phyloP scores from a whole-genome alignment of 2,113 vertebrate species.

The Eclectus roratus region DNA sequence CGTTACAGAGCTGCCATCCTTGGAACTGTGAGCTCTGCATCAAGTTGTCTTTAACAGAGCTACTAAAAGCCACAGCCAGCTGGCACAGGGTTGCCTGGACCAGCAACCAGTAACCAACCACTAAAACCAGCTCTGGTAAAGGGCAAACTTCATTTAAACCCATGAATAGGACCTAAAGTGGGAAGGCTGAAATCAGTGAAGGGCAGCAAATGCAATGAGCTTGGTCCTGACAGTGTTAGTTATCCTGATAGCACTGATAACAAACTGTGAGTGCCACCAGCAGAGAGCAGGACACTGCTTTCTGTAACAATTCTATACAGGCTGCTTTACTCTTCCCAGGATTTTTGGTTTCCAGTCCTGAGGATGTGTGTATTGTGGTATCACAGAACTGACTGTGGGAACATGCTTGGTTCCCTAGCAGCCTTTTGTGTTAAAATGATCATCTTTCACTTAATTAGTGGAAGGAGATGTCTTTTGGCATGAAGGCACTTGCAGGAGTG shows the following conservation, averaged over 20 bases:
- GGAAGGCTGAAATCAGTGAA: not conserved
- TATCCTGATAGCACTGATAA: not conserved
- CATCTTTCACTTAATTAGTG: not conserved
- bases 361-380: accelerated
- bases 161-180: not conserved
- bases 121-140: not conserved
- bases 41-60: not conserved
- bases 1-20: not conserved
- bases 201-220: not conserved
- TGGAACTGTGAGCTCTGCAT: not conserved
- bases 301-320: too few species aligned
- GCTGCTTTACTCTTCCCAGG: not conserved
- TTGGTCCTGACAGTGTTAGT: not conserved
- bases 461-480: not conserved
- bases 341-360: not conserved
- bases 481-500: not conserved
- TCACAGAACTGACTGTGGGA: not conserved
- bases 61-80: not conserved
- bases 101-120: not conserved
- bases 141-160: not conserved
- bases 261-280: not conserved
- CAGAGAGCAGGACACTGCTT: accelerated
- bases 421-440: not conserved
- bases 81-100: not conserved
- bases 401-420: not conserved